Evolutionary conservation across 1,140 invertebrate species (phyloP).

Genomic region (Schlechtendalia chinensis): DNA sequence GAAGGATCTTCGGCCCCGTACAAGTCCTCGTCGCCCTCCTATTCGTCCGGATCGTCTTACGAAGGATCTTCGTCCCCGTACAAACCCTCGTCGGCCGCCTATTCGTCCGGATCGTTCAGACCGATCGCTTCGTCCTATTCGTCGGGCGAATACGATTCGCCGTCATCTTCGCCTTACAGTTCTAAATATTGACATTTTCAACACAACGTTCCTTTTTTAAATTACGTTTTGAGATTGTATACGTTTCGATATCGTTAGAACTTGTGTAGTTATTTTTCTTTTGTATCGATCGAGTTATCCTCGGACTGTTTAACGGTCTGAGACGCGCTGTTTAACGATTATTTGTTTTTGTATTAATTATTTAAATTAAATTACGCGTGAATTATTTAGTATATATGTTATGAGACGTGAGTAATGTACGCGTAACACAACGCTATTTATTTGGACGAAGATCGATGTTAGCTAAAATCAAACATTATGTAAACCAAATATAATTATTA

Average conservation of each 20-base stretch:
- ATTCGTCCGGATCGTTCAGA: conserved; percentile 35
- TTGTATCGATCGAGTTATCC: conserved; percentile 9
- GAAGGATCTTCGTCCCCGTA: conserved; percentile 10
- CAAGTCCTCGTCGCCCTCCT: not conserved
- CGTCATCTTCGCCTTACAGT: conserved; percentile 13
- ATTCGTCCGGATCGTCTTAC: not conserved
- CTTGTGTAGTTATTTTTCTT: not conserved
- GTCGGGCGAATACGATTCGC: conserved; percentile 8
- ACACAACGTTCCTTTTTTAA: conserved; percentile 33
- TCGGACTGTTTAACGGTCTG: not conserved
- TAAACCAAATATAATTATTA: conserved; percentile 5
- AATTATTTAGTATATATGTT: conserved; percentile 16
- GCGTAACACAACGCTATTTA: conserved; percentile 9
- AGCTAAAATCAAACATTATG: conserved; percentile 29
- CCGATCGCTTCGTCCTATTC: conserved; percentile 13
- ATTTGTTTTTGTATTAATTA: conserved; percentile 25
- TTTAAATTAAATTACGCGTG: conserved; percentile 7
- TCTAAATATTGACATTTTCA: conserved; percentile 39
- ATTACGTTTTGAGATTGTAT: not conserved
- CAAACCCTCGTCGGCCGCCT: not conserved
- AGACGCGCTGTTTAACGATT: not conserved
- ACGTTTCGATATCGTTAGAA: not conserved
- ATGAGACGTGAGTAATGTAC: not conserved
- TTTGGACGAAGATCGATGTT: not conserved
- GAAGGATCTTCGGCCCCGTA: not conserved